Evolutionary conservation across 2,797 vertebrate genomes (phyloP), one percentile per base, ranked within the genome.

Genomic region (Crocidura indochinensis): DNA sequence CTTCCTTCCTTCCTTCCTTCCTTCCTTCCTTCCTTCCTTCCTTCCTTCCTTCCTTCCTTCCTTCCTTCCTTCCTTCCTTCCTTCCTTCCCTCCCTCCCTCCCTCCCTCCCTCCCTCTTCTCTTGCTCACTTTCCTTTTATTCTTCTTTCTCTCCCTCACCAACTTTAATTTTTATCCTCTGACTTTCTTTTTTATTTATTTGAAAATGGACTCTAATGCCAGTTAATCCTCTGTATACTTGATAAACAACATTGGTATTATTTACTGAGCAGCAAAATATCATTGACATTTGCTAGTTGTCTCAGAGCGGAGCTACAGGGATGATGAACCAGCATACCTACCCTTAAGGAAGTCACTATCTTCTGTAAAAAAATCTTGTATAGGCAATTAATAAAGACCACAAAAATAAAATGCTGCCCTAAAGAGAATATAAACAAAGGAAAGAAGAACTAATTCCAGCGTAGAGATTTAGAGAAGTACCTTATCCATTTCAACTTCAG

Each of bases 361-460:
- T 79, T 20, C 38, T 56, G 12, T 62, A 11, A 74, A 49, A 29
- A 44, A 83, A 91, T 53, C 46, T 24, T 0, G 22, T 44, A 27
- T 8, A 86, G 24, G 65, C 49, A 83, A 60, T 65, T 51, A 44
- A 67, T 71, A 77, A 62, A 3, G 5, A 17, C 31, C 29, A 24
- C 44, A 31, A 84, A 51, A 78, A 72, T 31, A 14, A 79, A 94
- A 29, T 2, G 1, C 6, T 7, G 17, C 4, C 17, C 22, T 72
- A 64, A 69, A 75, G 56, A 76, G 11, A 82, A 79, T 8, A 27
- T 67, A 60, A 84, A 47, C 71, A 51, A 77, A 93, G 17, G 15
- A 84, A 88, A 85, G 19, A 74, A 81, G 19, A 74, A 81, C 71
- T 62, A 75, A 84, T 78, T 85, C 17, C 9, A 81, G 67, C 49